Evolutionary conservation across 2,797 vertebrate species (phyloP).

Genomic region (Tympanoctomys barrerae): DNA sequence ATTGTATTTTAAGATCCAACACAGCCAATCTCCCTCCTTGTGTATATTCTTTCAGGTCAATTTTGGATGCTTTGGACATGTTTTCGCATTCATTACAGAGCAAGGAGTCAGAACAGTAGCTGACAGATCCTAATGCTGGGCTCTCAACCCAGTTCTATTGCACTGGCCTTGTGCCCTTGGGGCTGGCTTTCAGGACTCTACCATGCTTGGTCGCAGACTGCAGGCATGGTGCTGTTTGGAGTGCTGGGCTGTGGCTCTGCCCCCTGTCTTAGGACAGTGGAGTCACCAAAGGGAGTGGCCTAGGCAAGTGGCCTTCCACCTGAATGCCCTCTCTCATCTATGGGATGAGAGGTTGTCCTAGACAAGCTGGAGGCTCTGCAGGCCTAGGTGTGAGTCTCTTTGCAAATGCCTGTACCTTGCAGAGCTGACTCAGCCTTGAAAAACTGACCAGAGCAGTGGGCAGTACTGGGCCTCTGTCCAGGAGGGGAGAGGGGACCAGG

Average conservation of each 20-base stretch:
- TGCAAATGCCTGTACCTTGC: neutral
- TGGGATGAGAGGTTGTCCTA: neutral
- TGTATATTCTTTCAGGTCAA: neutral
- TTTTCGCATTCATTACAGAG: neutral
- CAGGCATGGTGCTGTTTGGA: neutral
- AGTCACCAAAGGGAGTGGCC: neutral
- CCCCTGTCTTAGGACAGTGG: too few species aligned
- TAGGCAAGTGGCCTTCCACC: neutral
- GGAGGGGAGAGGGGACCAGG: neutral
- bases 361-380: neutral
- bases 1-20: conserved; percentile 3
- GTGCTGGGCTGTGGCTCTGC: neutral
- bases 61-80: conserved; percentile 33
- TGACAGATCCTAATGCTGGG: rapidly evolving
- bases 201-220: rapidly evolving
- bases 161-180: neutral
- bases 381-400: neutral
- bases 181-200: neutral
- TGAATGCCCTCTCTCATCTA: neutral
- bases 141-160: neutral
- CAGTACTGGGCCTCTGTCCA: neutral
- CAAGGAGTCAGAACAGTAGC: neutral
- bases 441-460: neutral
- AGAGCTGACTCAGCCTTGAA: neutral
- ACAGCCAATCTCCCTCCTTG: neutral